phyloP scores from a whole-genome alignment of 2,888 invertebrate species.

The Slavum lentiscoides region DNA sequence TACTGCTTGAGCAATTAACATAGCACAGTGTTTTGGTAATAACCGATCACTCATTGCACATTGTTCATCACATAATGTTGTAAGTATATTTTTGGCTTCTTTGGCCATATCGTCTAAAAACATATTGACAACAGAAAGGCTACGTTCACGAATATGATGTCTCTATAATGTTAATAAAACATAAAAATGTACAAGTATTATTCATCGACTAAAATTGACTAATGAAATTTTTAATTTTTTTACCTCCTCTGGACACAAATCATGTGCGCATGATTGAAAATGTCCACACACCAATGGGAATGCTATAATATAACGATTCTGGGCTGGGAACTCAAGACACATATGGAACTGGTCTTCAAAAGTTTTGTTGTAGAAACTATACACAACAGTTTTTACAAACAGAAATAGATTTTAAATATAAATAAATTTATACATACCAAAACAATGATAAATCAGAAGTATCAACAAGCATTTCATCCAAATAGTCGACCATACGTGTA shows the following conservation, averaged over 20 bases:
- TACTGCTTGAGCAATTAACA: conserved; percentile 82
- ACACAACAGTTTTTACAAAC: conserved; percentile 3
- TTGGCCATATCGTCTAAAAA: conserved; percentile 99
- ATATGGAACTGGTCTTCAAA: conserved; percentile 98
- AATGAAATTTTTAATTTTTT: conserved; percentile 36
- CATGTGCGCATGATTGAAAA: conserved; percentile 96
- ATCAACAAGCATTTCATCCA: conserved; percentile 95
- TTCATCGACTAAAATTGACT: neutral
- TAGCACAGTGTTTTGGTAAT: conserved; percentile 92
- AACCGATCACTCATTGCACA: conserved; percentile 93
- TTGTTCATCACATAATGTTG: conserved; percentile 97
- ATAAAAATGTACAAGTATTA: neutral
- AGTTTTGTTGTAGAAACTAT: conserved; percentile 87
- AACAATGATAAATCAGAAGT: conserved; percentile 97
- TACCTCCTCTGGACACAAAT: conserved; percentile 94
- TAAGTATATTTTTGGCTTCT: conserved; percentile 97
- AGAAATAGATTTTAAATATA: too few species aligned
- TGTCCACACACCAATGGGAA: conserved; percentile 98
- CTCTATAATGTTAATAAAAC: conserved; percentile 62
- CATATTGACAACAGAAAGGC: conserved; percentile 93
- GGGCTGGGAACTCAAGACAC: conserved; percentile 98
- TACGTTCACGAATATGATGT: conserved; percentile 93
- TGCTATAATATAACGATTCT: conserved; percentile 95
- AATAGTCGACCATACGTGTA: conserved; percentile 95
- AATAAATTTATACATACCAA: conserved; percentile 65